Evolutionary conservation across 2,888 invertebrate species (phyloP).

Genomic region (Callyntrura sp.): DNA sequence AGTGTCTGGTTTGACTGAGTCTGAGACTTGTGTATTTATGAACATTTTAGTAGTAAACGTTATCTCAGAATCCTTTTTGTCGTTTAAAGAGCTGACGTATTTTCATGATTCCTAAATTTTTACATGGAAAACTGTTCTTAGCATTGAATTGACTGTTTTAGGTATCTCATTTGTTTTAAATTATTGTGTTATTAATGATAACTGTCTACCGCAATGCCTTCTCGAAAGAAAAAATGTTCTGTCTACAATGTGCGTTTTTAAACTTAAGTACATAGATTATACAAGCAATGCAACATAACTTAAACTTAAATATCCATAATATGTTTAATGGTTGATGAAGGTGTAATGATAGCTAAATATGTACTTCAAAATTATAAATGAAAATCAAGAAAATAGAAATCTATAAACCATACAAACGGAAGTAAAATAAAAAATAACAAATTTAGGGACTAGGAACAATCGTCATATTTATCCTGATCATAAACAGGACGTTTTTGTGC

Average conservation of each 20-base stretch:
- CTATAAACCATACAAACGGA: conserved; percentile 35
- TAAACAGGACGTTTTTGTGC: conserved; percentile 68
- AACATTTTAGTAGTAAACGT: conserved; percentile 43
- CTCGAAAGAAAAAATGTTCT: conserved; percentile 49
- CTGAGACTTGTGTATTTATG: conserved; percentile 70
- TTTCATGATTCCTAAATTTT: conserved; percentile 57
- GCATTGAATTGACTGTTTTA: conserved; percentile 59
- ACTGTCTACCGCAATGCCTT: conserved; percentile 62
- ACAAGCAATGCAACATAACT: conserved; percentile 57
- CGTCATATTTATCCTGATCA: conserved; percentile 37
- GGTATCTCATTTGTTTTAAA: conserved; percentile 60
- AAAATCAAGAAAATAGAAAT: conserved; percentile 23
- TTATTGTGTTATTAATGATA: conserved; percentile 4
- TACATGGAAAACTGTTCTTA: conserved; percentile 36
- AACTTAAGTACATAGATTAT: conserved; percentile 35
- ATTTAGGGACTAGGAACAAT: conserved; percentile 29
- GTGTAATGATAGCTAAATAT: conserved; percentile 30
- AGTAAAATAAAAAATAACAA: conserved; percentile 34
- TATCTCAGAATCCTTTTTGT: conserved; percentile 52
- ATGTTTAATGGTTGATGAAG: conserved; percentile 44
- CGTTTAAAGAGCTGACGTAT: conserved; percentile 43
- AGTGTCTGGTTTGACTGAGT: conserved; percentile 71
- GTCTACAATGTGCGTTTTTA: conserved; percentile 36
- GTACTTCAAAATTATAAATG: conserved; percentile 16
- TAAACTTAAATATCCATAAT: conserved; percentile 30